Evolutionary conservation across 2,113 vertebrate species (phyloP).

Genomic region (Pomatostomus ruficeps): DNA sequence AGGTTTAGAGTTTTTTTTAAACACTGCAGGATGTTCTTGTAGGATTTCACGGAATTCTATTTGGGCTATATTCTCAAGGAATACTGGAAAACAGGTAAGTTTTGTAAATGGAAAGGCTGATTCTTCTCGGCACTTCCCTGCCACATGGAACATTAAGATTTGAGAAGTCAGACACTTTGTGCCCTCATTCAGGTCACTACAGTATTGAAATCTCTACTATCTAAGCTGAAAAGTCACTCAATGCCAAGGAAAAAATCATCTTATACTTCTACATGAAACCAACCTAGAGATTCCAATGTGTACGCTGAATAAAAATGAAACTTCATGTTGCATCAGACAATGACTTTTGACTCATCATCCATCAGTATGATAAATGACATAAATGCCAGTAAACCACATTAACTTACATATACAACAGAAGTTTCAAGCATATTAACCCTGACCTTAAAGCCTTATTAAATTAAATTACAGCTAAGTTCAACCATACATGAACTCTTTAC

Average conservation of each 20-base stretch:
- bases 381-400: neutral
- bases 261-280: neutral
- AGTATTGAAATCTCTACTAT: neutral
- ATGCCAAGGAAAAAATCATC: neutral
- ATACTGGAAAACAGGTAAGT: neutral
- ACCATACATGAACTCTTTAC: neutral
- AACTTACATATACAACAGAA: neutral
- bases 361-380: neutral
- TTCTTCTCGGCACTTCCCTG: neutral
- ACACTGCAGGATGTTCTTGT: neutral
- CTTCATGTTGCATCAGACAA: neutral
- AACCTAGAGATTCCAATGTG: neutral
- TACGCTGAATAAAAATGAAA: neutral
- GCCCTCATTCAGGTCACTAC: neutral
- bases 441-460: neutral
- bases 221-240: neutral
- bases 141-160: neutral
- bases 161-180: neutral
- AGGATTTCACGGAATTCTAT: neutral
- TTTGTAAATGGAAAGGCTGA: neutral
- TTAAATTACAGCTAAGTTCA: neutral
- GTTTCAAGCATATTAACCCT: neutral
- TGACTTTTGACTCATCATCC: neutral
- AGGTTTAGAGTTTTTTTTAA: neutral
- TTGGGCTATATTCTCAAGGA: neutral